Conservation (phyloP, 2,888 invertebrate genomes). For the Eilema depressum region DNA sequence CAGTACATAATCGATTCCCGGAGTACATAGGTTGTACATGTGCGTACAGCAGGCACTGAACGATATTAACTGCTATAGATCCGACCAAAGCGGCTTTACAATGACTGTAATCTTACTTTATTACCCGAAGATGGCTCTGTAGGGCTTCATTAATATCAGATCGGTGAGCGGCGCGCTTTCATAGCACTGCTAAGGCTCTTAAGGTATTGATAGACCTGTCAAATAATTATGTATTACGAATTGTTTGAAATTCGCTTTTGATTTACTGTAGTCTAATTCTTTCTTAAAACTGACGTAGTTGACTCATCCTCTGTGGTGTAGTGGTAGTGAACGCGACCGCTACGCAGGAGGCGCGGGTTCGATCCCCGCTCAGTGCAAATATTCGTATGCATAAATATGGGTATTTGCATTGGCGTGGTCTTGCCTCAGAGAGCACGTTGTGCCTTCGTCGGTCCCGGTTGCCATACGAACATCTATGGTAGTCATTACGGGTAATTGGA, state of each 20-base stretch:
- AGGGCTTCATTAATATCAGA: constrained; percentile 70
- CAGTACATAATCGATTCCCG: constrained; percentile 28
- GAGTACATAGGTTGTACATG: constrained; percentile 21
- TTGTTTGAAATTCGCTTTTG: background rate
- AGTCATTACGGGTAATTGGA: no score
- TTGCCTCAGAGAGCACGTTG: no score
- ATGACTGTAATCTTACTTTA: constrained; percentile 72
- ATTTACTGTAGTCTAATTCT: background rate
- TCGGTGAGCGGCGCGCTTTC: constrained; percentile 22
- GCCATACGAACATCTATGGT: no score
- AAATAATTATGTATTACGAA: constrained; percentile 10
- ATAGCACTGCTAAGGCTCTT: constrained; percentile 6
- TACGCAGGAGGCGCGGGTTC: no score
- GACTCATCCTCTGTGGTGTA: no score
- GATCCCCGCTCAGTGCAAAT: no score
- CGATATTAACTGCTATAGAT: constrained; percentile 46
- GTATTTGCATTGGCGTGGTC: no score
- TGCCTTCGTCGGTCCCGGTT: no score
- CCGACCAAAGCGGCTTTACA: constrained; percentile 57
- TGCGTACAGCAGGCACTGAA: constrained; percentile 24
- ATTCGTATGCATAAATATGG: no score
- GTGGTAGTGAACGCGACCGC: no score
- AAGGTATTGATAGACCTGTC: constrained; percentile 3
- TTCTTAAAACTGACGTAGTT: no score
- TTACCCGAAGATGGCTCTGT: constrained; percentile 60